Percentiles rank a stretch among this genome's conserved stretches.
These are phyloP conservation scores for Poecilus cupreus DNA, from an alignment of 2,888 invertebrate species.

Conservation along the genomic window DNA sequence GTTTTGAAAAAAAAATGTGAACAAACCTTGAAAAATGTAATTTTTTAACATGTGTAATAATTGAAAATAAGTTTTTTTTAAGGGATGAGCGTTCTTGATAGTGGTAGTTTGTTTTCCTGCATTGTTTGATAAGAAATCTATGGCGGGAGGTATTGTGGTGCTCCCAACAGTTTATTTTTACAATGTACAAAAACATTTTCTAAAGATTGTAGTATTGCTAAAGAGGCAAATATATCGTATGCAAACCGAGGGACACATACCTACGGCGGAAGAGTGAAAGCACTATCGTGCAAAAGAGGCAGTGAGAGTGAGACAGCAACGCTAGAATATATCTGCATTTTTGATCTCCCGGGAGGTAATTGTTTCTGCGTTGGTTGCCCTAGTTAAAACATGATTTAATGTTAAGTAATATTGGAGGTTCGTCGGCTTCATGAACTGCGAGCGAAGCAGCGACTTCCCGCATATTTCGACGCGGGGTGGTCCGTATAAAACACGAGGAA, in stretches of 20 bases:
- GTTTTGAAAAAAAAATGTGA: too few relatives aligned
- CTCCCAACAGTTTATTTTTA: too few relatives aligned
- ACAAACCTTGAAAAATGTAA: too few relatives aligned
- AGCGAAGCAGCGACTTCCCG: background rate
- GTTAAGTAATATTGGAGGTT: slow-evolving; percentile 52
- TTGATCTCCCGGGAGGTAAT: slow-evolving; percentile 56
- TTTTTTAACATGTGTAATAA: too few relatives aligned
- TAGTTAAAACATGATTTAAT: slow-evolving; percentile 57
- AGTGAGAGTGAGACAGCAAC: background rate
- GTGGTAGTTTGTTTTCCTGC: too few relatives aligned
- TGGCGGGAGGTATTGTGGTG: too few relatives aligned
- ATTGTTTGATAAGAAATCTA: too few relatives aligned
- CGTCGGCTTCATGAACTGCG: background rate
- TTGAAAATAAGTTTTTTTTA: too few relatives aligned
- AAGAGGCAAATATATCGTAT: too few relatives aligned
- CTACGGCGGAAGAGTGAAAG: background rate
- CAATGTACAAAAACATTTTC: too few relatives aligned
- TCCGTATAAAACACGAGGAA: background rate
- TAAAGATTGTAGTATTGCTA: too few relatives aligned
- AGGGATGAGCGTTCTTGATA: too few relatives aligned
- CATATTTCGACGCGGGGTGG: background rate
- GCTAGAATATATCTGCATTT: slow-evolving; percentile 58
- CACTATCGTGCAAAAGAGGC: background rate
- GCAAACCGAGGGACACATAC: slow-evolving; percentile 16
- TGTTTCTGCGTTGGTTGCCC: slow-evolving; percentile 52